phyloP scores from a whole-genome alignment of 2,797 vertebrate genomes.

The Varecia variegata region DNA sequence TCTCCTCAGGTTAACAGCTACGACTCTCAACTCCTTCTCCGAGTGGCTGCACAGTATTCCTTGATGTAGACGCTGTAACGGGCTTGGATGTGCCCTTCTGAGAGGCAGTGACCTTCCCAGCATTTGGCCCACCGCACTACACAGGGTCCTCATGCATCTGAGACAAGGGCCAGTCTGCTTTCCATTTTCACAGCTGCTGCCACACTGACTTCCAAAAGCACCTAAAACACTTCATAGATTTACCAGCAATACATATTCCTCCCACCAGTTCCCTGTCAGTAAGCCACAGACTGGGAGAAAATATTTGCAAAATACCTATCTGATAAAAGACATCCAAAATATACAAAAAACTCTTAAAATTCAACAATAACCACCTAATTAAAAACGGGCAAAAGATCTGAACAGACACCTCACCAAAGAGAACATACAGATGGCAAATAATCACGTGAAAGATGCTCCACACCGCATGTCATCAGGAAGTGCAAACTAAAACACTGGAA shows the following conservation, averaged over 20 bases:
- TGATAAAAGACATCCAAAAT: not conserved
- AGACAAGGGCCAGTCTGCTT: not conserved
- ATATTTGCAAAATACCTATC: not conserved
- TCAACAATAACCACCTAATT: not conserved
- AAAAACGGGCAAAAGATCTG: not conserved
- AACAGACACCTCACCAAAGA: not conserved
- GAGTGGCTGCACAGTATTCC: rapidly evolving
- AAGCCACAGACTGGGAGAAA: not conserved
- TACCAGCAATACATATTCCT: not conserved
- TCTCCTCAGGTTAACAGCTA: not conserved
- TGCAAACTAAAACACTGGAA: not conserved
- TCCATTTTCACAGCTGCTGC: not conserved
- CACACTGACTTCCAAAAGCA: not conserved
- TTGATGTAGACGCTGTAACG: rapidly evolving
- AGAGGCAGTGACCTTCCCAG: not conserved
- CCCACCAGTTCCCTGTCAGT: not conserved
- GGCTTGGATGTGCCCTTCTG: not conserved
- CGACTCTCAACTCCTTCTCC: not conserved
- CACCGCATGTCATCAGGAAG: not conserved
- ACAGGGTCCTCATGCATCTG: not conserved
- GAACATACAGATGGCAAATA: not conserved
- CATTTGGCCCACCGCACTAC: not conserved
- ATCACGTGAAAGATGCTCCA: not conserved
- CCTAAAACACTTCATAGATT: too few relatives aligned
- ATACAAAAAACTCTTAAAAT: not conserved